These are phyloP conservation scores for Chrysoperla carnea DNA, from an alignment of 1,140 invertebrate species.

Conservation along the genomic window DNA sequence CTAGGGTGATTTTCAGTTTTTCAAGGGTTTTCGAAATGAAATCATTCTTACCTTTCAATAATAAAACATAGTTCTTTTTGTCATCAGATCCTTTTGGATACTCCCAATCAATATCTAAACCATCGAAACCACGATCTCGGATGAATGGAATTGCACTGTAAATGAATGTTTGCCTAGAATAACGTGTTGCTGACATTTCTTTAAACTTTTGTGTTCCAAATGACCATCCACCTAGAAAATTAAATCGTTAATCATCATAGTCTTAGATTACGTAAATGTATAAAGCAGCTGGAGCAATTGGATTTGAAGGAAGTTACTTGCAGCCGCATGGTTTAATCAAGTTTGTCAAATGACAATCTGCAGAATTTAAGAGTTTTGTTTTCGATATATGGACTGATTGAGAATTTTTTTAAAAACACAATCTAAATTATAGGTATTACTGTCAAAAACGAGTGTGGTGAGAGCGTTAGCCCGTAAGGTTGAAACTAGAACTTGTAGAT, in stretches of 20 bases:
- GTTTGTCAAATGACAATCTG: too few species aligned
- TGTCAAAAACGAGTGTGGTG: too few species aligned
- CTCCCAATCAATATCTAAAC: conserved; percentile 92
- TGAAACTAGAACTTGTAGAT: too few species aligned
- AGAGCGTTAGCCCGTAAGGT: too few species aligned
- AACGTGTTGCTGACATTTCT: conserved; percentile 72
- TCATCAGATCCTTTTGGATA: conserved; percentile 87
- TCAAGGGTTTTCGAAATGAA: too few species aligned
- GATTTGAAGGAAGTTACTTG: background rate
- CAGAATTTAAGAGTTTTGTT: too few species aligned
- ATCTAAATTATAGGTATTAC: too few species aligned
- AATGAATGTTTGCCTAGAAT: conserved; percentile 82
- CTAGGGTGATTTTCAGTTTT: too few species aligned
- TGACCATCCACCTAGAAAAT: conserved; percentile 68
- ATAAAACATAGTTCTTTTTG: conserved; percentile 80
- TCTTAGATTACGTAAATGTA: background rate
- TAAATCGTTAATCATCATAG: background rate
- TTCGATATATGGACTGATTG: too few species aligned
- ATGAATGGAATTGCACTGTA: conserved; percentile 85
- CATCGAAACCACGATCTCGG: conserved; percentile 71
- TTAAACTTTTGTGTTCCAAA: conserved; percentile 93
- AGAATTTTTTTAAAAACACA: too few species aligned
- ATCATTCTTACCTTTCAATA: conserved; percentile 79
- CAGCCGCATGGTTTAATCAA: too few species aligned
- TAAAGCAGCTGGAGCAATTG: background rate